Conservation (phyloP, 92 coral and sea anemone species). For the Epizoanthus ramosus region DNA sequence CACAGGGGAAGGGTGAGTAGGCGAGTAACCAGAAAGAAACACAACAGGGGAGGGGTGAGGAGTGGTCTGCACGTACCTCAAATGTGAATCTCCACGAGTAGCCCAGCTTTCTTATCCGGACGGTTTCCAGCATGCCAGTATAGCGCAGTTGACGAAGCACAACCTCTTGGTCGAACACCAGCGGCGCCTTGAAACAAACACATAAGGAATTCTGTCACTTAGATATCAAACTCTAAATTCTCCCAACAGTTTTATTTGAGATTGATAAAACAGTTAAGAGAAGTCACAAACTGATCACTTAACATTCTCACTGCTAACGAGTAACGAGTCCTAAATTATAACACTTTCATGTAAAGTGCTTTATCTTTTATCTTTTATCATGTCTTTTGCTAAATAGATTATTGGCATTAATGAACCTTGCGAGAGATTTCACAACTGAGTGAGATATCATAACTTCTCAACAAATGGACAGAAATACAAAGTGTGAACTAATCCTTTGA, state of each 20-base stretch:
- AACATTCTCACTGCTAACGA: background rate
- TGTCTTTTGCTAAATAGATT: no score
- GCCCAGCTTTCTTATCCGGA: slow-evolving; percentile 90
- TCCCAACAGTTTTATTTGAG: background rate
- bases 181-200: slow-evolving; percentile 74
- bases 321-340: no score
- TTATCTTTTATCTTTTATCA: no score
- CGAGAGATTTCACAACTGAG: no score
- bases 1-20: no score
- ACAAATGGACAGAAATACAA: no score
- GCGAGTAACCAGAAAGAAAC: no score
- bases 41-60: background rate
- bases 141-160: slow-evolving; percentile 98
- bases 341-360: no score
- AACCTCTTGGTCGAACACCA: slow-evolving; percentile 89
- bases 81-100: slow-evolving; percentile 91
- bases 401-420: no score
- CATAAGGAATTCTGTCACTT: background rate
- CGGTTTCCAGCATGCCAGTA: slow-evolving; percentile 98
- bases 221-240: background rate
- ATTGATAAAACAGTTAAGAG: background rate
- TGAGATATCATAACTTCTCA: no score
- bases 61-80: slow-evolving; percentile 56
- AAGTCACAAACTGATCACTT: background rate
- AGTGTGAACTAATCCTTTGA: no score